Percentiles rank a stretch among this genome's conserved stretches.
phyloP scores from a whole-genome alignment of 2,888 invertebrate species.

The Horisme vitalbata region DNA sequence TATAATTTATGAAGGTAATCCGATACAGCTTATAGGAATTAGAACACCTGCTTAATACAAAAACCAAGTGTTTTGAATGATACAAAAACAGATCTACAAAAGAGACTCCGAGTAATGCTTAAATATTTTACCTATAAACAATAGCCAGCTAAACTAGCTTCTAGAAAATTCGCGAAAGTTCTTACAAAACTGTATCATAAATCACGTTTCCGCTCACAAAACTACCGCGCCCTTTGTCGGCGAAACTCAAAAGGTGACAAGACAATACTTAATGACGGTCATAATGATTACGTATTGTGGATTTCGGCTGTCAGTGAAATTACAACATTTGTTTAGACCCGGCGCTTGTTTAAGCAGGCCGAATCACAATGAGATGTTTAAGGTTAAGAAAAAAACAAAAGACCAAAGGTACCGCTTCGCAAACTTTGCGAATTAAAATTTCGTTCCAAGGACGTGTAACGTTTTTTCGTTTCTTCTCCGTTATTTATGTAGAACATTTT shows the following conservation, averaged over 20 bases:
- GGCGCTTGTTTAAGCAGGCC: conserved; percentile 42
- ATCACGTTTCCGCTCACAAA: conserved; percentile 31
- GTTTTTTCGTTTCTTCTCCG: conserved; percentile 22
- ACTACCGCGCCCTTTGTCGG: conserved; percentile 55
- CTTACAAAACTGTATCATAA: conserved; percentile 5
- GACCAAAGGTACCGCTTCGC: conserved; percentile 24
- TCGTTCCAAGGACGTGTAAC: conserved; percentile 25
- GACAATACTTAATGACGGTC: conserved; percentile 71
- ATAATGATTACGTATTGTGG: conserved; percentile 73
- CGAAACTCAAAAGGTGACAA: conserved; percentile 65
- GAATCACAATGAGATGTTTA: conserved; percentile 35
- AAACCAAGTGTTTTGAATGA: conserved; percentile 1
- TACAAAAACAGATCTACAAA: too few species aligned
- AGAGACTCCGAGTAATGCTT: too few species aligned
- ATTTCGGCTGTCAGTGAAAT: conserved; percentile 50
- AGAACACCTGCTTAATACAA: background rate
- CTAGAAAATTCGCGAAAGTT: conserved; percentile 11
- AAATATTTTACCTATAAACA: background rate
- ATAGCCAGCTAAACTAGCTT: background rate
- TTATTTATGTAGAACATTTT: conserved; percentile 29
- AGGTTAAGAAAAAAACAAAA: conserved; percentile 14
- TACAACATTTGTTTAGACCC: conserved; percentile 43
- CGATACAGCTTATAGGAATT: background rate
- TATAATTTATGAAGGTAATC: too few species aligned
- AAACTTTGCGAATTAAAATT: conserved; percentile 29